Evolutionary conservation across 2,113 vertebrate genomes (phyloP).

Genomic region (Oplegnathus fasciatus): DNA sequence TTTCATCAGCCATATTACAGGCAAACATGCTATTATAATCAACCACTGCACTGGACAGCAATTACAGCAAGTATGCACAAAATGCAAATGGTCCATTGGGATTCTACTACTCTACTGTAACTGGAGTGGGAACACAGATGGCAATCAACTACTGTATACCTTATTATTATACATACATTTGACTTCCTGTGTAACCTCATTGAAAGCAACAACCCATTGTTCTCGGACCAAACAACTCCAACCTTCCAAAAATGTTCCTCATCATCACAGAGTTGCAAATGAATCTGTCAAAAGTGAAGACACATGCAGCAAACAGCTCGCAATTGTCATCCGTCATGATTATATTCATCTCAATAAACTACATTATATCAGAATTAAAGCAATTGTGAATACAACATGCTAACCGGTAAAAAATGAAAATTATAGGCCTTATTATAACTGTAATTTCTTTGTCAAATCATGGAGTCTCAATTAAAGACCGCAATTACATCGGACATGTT

Average conservation of each 20-base stretch:
- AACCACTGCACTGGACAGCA: not conserved
- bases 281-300: not conserved
- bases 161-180: not conserved
- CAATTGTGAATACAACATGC: not conserved
- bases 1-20: not conserved
- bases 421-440: not conserved
- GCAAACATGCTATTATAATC: constrained; percentile 8
- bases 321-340: not conserved
- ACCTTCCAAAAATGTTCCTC: not conserved
- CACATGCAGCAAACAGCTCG: not conserved
- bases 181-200: not conserved
- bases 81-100: not conserved
- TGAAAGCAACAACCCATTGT: not conserved
- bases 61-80: constrained; percentile 2
- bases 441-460: not conserved
- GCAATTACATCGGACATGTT: not conserved
- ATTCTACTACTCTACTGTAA: not conserved
- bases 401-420: not conserved
- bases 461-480: not conserved
- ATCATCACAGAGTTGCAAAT: not conserved
- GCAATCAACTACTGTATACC: not conserved
- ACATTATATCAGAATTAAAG: not conserved
- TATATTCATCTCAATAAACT: not conserved
- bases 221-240: not conserved
- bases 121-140: not conserved